Conservation (phyloP, 2,797 vertebrate species). For the Furcifer pardalis region DNA sequence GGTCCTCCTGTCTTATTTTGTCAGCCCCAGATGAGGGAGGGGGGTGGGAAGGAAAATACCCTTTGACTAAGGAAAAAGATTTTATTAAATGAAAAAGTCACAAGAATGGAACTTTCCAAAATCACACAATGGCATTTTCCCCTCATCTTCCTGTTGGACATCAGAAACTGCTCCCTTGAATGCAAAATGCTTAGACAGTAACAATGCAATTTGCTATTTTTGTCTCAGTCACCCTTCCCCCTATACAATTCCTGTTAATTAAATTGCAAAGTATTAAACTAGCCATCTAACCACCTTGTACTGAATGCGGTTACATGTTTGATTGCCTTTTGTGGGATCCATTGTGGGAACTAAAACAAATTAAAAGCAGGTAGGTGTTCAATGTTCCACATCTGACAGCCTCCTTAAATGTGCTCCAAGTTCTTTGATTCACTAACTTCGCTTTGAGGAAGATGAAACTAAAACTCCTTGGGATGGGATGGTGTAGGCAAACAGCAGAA, state of each 20-base stretch:
- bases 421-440: not conserved
- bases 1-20: conserved; percentile 52
- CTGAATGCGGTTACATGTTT: conserved; percentile 62
- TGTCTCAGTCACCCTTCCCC: conserved; percentile 60
- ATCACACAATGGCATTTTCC: conserved; percentile 39
- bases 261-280: conserved; percentile 57
- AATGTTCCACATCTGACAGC: not conserved
- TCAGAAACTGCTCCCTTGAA: conserved; percentile 19
- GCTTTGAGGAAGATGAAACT: not conserved
- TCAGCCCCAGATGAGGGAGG: conserved; percentile 27
- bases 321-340: conserved; percentile 29
- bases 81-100: conserved; percentile 52
- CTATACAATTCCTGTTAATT: conserved; percentile 65
- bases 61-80: conserved; percentile 42
- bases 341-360: conserved; percentile 19
- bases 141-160: conserved; percentile 33
- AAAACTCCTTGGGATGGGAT: not conserved
- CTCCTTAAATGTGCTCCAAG: not conserved
- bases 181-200: conserved; percentile 36
- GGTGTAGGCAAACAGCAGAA: not conserved
- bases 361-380: conserved; percentile 10
- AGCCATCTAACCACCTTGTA: conserved; percentile 56
- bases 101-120: conserved; percentile 48
- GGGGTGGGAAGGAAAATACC: not conserved
- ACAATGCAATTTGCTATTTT: conserved; percentile 65